Evolutionary conservation across 1,140 invertebrate genomes (phyloP).

Genomic region (Drosophila parabipectinata): DNA sequence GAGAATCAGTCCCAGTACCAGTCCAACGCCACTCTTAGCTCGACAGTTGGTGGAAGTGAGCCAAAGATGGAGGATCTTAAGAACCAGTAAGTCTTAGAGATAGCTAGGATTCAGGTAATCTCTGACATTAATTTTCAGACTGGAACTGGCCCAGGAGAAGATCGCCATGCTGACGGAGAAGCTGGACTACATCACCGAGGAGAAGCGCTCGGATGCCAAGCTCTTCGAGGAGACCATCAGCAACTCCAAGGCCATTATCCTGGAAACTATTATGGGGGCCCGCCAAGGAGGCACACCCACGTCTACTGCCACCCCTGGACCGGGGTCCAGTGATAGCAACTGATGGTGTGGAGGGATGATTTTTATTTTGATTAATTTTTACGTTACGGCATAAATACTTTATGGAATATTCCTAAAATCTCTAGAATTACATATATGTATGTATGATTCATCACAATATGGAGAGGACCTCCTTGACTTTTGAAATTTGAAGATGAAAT

Average conservation of each 20-base stretch:
- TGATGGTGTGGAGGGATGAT: neutral
- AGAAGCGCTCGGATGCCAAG: conserved; percentile 70
- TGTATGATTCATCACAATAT: no score
- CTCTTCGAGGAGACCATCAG: conserved; percentile 70
- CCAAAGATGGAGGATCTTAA: conserved; percentile 59
- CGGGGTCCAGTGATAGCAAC: conserved; percentile 6
- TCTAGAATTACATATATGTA: no score
- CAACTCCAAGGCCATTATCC: conserved; percentile 70
- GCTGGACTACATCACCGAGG: conserved; percentile 56
- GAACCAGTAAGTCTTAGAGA: conserved; percentile 54
- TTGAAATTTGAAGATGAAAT: no score
- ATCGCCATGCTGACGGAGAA: conserved; percentile 72
- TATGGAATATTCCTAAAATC: neutral
- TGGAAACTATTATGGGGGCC: conserved; percentile 57
- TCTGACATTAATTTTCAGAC: conserved; percentile 21
- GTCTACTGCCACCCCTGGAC: neutral
- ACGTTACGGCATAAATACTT: conserved; percentile 7
- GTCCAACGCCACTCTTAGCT: conserved; percentile 37
- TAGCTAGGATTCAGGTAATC: neutral
- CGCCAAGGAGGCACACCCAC: conserved; percentile 10
- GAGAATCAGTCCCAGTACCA: conserved; percentile 63
- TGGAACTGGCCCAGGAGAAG: conserved; percentile 78
- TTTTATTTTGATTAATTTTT: conserved; percentile 43
- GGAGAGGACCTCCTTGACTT: no score
- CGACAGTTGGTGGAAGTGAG: conserved; percentile 8